Conservation (phyloP, 1,140 invertebrate genomes). For the Probaryconus sp. region DNA sequence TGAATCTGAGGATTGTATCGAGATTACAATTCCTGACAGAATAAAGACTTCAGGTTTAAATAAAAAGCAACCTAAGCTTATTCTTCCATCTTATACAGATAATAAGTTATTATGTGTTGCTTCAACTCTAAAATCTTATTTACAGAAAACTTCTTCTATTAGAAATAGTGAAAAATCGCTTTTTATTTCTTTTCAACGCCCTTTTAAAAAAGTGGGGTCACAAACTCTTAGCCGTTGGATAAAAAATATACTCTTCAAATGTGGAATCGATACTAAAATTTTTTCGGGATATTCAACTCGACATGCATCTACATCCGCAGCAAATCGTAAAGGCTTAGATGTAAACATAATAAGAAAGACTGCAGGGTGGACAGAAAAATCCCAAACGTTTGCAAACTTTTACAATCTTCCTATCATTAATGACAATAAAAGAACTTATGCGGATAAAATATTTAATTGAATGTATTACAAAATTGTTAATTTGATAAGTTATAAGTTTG, state of each 20-base stretch:
- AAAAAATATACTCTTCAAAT: neutral
- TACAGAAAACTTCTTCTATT: neutral
- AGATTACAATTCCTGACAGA: slow-evolving; percentile 32
- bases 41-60: slow-evolving; percentile 34
- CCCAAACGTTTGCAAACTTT: slow-evolving; percentile 1
- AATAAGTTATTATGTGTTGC: slow-evolving; percentile 2
- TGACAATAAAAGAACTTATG: neutral
- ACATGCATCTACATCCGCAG: slow-evolving; percentile 15
- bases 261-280: neutral
- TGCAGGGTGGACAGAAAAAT: slow-evolving; percentile 11
- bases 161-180: neutral
- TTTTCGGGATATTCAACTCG: slow-evolving; percentile 15
- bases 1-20: neutral
- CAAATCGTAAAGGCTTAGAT: slow-evolving; percentile 5
- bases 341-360: slow-evolving; percentile 8
- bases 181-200: neutral
- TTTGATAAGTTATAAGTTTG: too few species aligned
- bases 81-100: slow-evolving; percentile 3
- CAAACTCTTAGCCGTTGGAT: slow-evolving; percentile 25
- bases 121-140: neutral
- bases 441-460: neutral
- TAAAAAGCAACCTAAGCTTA: slow-evolving; percentile 13
- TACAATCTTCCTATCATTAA: slow-evolving; percentile 8
- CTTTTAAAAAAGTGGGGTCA: neutral
- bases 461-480: too few species aligned